Evolutionary conservation across 2,797 vertebrate genomes (phyloP).

Genomic region (Mus caroli): DNA sequence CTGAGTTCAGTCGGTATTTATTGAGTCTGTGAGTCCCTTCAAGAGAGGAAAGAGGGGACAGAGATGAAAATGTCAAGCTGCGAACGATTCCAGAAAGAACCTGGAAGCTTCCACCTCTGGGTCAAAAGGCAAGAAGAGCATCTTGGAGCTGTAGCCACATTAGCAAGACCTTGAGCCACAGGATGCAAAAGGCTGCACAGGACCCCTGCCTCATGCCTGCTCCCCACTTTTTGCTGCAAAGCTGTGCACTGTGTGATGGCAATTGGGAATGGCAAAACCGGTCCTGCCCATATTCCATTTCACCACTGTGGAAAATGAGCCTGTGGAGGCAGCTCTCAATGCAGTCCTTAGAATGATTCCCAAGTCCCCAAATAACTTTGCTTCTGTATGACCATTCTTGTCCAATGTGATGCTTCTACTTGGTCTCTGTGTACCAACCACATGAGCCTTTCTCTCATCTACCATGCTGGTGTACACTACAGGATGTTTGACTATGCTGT

Average conservation of each 20-base stretch:
- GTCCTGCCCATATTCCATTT: background rate
- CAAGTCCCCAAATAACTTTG: fast-evolving
- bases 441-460: background rate
- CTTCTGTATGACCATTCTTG: background rate
- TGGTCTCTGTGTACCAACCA: background rate
- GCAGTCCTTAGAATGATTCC: background rate
- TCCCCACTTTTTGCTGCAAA: background rate
- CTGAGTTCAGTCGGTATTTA: constrained; percentile 77
- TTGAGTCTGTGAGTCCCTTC: constrained; percentile 79
- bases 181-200: fast-evolving
- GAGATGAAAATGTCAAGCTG: background rate
- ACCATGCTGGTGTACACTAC: fast-evolving
- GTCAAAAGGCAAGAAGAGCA: background rate
- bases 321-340: fast-evolving
- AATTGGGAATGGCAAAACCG: no score
- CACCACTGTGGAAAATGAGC: fast-evolving
- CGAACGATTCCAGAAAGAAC: background rate
- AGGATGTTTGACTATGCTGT: background rate
- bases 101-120: background rate
- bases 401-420: background rate
- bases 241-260: fast-evolving
- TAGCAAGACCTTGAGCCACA: fast-evolving
- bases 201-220: background rate
- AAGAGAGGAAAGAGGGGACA: background rate
- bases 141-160: background rate